Evolutionary conservation across 2,888 invertebrate species (phyloP).

Genomic region (Eledone cirrhosa): DNA sequence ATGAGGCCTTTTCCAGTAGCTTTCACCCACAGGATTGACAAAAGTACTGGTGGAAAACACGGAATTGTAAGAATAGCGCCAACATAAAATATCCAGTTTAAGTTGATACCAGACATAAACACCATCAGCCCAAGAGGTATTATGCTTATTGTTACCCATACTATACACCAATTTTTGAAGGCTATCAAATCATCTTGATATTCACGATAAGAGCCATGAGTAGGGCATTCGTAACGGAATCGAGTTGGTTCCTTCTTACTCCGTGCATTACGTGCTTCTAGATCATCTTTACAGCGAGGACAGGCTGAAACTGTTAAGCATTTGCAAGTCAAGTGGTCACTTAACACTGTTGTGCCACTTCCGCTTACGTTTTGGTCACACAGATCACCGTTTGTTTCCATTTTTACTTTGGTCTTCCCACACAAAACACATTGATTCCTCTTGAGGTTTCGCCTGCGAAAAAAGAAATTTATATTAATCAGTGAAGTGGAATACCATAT

Average conservation of each 20-base stretch:
- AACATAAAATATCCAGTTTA: constrained; percentile 64
- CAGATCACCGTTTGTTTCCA: background rate
- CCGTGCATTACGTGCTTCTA: constrained; percentile 40
- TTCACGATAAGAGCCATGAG: constrained; percentile 56
- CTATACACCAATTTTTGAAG: constrained; percentile 64
- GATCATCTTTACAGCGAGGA: constrained; percentile 54
- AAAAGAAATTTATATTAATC: background rate
- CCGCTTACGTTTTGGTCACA: constrained; percentile 3
- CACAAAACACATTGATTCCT: constrained; percentile 55
- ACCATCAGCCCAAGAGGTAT: constrained; percentile 61
- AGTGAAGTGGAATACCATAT: no score
- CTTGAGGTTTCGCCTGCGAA: constrained; percentile 48
- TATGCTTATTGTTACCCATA: constrained; percentile 59
- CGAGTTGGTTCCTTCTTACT: background rate
- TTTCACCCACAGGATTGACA: constrained; percentile 61
- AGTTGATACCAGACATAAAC: constrained; percentile 59
- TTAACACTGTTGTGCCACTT: constrained; percentile 22
- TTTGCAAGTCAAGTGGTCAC: constrained; percentile 41
- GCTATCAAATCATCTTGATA: constrained; percentile 59
- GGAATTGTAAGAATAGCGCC: constrained; percentile 64
- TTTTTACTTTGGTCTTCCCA: constrained; percentile 49
- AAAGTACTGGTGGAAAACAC: constrained; percentile 60
- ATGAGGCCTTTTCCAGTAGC: constrained; percentile 58
- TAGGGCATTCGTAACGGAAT: constrained; percentile 48
- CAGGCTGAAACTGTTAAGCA: constrained; percentile 57